Conservation (phyloP, 2,113 vertebrate species). For the Beaufortia kweichowensis region DNA sequence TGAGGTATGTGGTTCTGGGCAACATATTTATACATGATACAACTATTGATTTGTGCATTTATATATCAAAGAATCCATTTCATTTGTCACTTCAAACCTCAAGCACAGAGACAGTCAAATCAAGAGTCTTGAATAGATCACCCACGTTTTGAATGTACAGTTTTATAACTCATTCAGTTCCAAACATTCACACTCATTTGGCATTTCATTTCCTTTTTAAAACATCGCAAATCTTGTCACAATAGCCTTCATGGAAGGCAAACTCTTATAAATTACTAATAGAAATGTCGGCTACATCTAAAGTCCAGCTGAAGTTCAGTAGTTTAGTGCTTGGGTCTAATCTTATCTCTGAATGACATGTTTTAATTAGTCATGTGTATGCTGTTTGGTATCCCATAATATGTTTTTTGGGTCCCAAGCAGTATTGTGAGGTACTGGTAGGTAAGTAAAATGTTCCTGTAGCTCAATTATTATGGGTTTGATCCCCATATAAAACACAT, state of each 20-base stretch:
- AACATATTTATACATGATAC: conserved; percentile 4
- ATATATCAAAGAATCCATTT: neutral
- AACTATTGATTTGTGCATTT: neutral
- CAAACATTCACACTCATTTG: neutral
- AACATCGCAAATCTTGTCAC: conserved; percentile 34
- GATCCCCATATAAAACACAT: no score
- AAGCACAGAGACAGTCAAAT: neutral
- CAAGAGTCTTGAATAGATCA: neutral
- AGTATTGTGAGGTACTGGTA: neutral
- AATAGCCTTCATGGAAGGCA: conserved; percentile 69
- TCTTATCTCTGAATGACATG: neutral
- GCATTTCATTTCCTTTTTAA: conserved; percentile 26
- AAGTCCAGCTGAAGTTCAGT: conserved; percentile 5
- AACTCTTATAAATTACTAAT: conserved; percentile 24
- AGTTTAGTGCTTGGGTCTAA: neutral
- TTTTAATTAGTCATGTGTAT: neutral
- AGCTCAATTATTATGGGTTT: no score
- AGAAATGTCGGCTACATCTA: neutral
- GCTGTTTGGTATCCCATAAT: neutral
- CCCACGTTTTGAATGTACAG: no score
- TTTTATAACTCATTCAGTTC: neutral
- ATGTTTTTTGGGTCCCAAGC: neutral
- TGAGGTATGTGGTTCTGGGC: conserved; percentile 34
- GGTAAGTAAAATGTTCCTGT: neutral
- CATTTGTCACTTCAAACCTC: no score